A percentile compares a stretch with the other conserved stretches of the same genome.
Evolutionary conservation across 2,888 invertebrate genomes (phyloP).

Genomic region (Ichneumoninae sp.): DNA sequence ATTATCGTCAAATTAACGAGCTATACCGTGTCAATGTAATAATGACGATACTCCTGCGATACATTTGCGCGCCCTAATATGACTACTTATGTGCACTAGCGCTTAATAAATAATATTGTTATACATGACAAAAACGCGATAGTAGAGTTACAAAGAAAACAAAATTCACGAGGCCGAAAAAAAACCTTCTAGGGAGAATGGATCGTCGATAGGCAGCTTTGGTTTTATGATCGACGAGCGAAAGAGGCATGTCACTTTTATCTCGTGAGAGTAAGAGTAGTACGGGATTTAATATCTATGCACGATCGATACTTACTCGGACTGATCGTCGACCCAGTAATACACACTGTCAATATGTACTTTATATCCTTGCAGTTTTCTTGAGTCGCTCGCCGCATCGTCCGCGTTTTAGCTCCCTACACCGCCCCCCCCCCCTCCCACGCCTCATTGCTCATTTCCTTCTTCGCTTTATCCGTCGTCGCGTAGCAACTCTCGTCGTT

Average conservation of each 20-base stretch:
- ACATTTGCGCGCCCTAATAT: neutral
- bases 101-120: conserved; percentile 24
- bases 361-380: conserved; percentile 53
- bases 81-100: conserved; percentile 3
- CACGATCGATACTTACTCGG: conserved; percentile 71
- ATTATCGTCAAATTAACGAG: conserved; percentile 6
- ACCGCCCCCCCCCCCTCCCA: conserved; percentile 30
- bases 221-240: conserved; percentile 11
- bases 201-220: conserved; percentile 30
- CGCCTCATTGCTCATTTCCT: conserved; percentile 20
- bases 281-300: conserved; percentile 64
- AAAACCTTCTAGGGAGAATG: neutral
- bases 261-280: conserved; percentile 56
- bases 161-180: neutral
- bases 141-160: conserved; percentile 5
- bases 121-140: conserved; percentile 34
- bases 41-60: conserved; percentile 2
- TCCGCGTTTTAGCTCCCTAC: conserved; percentile 41
- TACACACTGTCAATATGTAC: conserved; percentile 65
- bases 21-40: conserved; percentile 6
- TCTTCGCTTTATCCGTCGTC: conserved; percentile 28
- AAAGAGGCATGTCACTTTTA: conserved; percentile 17
- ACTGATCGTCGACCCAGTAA: conserved; percentile 64
- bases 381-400: conserved; percentile 45
- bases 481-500: conserved; percentile 14